Conservation (phyloP, 2,113 vertebrate species). For the Aix galericulata region DNA sequence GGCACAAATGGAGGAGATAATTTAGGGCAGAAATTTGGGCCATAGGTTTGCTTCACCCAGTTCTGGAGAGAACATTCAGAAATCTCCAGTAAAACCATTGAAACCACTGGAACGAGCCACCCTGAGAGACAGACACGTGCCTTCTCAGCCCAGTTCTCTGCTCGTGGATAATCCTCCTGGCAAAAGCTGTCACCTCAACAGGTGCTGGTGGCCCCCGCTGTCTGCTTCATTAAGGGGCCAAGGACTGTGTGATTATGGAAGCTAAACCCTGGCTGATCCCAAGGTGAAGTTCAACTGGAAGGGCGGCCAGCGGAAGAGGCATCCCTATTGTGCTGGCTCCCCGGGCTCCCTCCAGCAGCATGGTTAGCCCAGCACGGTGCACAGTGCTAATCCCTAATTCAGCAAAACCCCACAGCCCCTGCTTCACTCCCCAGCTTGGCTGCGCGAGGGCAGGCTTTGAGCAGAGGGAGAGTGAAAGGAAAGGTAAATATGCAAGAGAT, state of each 20-base stretch:
- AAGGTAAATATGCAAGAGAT: background rate
- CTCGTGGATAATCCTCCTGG: background rate
- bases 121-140: background rate
- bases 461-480: background rate
- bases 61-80: background rate
- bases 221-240: conserved; percentile 24
- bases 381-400: conserved; percentile 41
- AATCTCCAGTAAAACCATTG: background rate
- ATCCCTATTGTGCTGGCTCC: background rate
- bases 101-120: background rate
- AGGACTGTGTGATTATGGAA: conserved; percentile 8
- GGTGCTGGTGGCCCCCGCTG: conserved; percentile 23
- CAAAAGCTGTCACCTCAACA: conserved; percentile 18
- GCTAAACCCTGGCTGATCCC: conserved; percentile 47
- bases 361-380: conserved; percentile 33
- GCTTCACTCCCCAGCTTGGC: background rate
- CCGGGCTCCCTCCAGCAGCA: background rate
- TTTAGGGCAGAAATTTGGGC: background rate
- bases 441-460: background rate
- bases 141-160: background rate
- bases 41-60: background rate
- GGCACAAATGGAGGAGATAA: background rate
- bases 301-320: background rate
- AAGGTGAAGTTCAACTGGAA: conserved; percentile 32
- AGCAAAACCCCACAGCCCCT: background rate